A percentile compares a stretch with the other conserved stretches of the same genome.
Evolutionary conservation across 1,140 invertebrate genomes (phyloP).

Genomic region (Galendromus occidentalis): DNA sequence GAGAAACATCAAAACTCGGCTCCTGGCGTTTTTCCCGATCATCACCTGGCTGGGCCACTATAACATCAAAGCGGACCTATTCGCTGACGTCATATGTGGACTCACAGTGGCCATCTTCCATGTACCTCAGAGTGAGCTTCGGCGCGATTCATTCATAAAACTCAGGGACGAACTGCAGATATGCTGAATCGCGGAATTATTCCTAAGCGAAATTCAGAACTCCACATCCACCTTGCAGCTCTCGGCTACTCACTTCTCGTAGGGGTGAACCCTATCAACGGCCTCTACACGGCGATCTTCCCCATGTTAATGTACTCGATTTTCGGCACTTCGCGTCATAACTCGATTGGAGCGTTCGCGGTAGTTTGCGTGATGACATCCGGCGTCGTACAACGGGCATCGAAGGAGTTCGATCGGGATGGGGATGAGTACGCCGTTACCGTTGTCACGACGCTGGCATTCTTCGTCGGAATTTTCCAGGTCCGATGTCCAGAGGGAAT

Average conservation of each 20-base stretch:
- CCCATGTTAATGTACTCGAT: constrained; percentile 70
- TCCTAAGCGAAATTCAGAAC: not conserved
- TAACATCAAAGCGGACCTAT: constrained; percentile 14
- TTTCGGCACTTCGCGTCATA: constrained; percentile 72
- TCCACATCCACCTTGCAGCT: no score
- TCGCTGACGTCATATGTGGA: constrained; percentile 34
- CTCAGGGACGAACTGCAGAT: not conserved
- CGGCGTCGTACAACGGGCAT: not conserved
- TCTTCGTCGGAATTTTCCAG: not conserved
- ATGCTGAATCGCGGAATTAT: no score
- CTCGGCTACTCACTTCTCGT: constrained; percentile 79
- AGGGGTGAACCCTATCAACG: constrained; percentile 62
- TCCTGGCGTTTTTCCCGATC: constrained; percentile 22
- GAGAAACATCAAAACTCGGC: not conserved
- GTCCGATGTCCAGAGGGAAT: not conserved
- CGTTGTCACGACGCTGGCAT: not conserved
- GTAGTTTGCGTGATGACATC: not conserved
- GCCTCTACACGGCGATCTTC: constrained; percentile 86
- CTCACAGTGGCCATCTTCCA: constrained; percentile 79
- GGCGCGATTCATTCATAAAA: no score
- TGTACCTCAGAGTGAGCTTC: constrained; percentile 56
- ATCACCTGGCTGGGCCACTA: constrained; percentile 25
- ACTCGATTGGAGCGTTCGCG: constrained; percentile 50
- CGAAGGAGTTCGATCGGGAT: not conserved
- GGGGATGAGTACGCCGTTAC: not conserved